These are phyloP conservation scores for Polylopha cassiicola DNA, from an alignment of 2,888 invertebrate species.

Conservation along the genomic window DNA sequence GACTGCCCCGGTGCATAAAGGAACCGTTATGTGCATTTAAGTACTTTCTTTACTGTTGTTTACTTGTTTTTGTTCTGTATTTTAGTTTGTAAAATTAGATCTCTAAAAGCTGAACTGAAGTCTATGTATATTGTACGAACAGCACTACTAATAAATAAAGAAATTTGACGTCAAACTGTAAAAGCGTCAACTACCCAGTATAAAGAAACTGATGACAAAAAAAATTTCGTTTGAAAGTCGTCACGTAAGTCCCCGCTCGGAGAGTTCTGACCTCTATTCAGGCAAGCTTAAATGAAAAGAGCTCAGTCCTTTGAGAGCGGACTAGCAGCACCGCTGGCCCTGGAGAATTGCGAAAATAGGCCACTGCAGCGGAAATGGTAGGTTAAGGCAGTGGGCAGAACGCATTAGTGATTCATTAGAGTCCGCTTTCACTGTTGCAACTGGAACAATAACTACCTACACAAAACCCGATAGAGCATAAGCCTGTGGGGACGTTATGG, in stretches of 20 bases:
- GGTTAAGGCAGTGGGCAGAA: slow-evolving; percentile 50
- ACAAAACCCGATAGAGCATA: slow-evolving; percentile 22
- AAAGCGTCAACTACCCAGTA: no score
- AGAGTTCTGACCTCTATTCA: no score
- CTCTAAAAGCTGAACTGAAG: no score
- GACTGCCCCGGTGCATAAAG: slow-evolving; percentile 6
- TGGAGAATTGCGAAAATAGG: slow-evolving; percentile 54
- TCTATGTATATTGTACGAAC: no score
- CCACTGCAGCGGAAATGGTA: slow-evolving; percentile 50
- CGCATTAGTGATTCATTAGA: slow-evolving; percentile 60
- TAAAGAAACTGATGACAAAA: no score
- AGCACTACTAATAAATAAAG: no score
- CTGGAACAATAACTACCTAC: slow-evolving; percentile 57
- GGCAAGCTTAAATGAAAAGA: background rate
- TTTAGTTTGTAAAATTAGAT: no score
- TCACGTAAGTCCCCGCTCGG: no score
- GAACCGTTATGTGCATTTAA: slow-evolving; percentile 10
- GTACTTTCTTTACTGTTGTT: no score
- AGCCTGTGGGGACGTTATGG: slow-evolving; percentile 7
- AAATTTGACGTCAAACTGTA: no score
- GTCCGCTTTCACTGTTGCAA: slow-evolving; percentile 51
- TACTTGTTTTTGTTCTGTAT: no score
- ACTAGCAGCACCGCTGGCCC: slow-evolving; percentile 23
- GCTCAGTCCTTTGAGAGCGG: slow-evolving; percentile 9
- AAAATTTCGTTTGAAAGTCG: no score